phyloP scores from a whole-genome alignment of 2,888 invertebrate genomes.

The Drosophila affinis region DNA sequence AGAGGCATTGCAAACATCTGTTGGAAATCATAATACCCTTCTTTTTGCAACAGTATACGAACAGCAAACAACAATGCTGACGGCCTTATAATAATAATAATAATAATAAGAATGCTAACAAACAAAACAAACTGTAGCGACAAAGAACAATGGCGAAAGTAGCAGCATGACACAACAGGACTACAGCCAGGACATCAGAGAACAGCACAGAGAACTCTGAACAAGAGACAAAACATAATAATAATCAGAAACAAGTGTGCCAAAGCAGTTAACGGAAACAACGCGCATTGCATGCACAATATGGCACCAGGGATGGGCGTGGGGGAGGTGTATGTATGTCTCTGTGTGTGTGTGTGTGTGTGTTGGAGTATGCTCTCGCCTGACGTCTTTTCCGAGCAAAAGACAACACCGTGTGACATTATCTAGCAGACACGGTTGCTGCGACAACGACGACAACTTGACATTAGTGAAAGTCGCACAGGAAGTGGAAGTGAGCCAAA shows the following conservation, averaged over 20 bases:
- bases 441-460: conserved; percentile 72
- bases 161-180: conserved; percentile 54
- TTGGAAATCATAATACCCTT: background rate
- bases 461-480: conserved; percentile 78
- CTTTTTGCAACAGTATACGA: conserved; percentile 7
- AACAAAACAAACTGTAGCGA: conserved; percentile 39
- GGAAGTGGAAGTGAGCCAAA: conserved; percentile 74
- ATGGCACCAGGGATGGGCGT: conserved; percentile 63
- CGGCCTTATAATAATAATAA: conserved; percentile 51
- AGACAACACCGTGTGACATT: conserved; percentile 63
- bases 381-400: conserved; percentile 25
- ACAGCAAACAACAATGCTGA: conserved; percentile 50
- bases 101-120: conserved; percentile 40
- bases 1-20: background rate
- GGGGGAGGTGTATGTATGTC: too few relatives aligned
- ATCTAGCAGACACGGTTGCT: conserved; percentile 74
- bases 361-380: conserved; percentile 15
- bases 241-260: conserved; percentile 80
- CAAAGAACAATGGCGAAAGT: conserved; percentile 58
- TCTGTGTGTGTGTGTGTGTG: conserved; percentile 20
- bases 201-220: background rate
- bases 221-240: conserved; percentile 72
- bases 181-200: background rate
- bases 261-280: conserved; percentile 80
- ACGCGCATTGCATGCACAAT: conserved; percentile 80